These are phyloP conservation scores for Poecile montanus DNA, from an alignment of 2,797 vertebrate genomes.

Conservation along the genomic window DNA sequence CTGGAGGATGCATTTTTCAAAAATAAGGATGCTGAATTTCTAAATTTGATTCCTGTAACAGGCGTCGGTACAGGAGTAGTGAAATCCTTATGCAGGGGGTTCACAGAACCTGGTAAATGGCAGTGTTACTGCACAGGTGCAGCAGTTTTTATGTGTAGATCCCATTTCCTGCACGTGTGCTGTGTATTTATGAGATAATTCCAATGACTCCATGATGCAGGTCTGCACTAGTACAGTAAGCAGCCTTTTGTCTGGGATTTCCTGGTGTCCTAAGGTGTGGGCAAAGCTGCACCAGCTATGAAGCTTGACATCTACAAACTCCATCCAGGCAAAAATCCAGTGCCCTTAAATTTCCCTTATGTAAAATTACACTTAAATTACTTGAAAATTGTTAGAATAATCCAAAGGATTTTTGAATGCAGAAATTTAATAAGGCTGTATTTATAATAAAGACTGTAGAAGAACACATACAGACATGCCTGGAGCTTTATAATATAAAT, in stretches of 20 bases:
- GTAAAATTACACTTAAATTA: not conserved
- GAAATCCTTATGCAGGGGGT: not conserved
- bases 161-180: not conserved
- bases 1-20: not conserved
- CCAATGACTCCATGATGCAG: fast-evolving
- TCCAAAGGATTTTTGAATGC: not conserved
- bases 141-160: not conserved
- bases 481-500: not conserved
- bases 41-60: not conserved
- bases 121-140: not conserved
- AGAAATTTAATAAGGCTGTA: not conserved
- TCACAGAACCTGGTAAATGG: not conserved
- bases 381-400: not conserved
- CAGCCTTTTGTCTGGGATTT: not conserved
- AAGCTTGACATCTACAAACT: not conserved
- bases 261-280: not conserved
- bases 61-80: fast-evolving
- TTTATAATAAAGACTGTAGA: not conserved
- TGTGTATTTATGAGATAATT: not conserved
- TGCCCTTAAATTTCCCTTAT: not conserved
- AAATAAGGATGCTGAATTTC: not conserved
- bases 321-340: not conserved
- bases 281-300: not conserved
- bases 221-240: not conserved
- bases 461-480: not conserved